These are phyloP conservation scores for Idaea dimidiata DNA, from an alignment of 2,888 invertebrate genomes.

Conservation along the genomic window DNA sequence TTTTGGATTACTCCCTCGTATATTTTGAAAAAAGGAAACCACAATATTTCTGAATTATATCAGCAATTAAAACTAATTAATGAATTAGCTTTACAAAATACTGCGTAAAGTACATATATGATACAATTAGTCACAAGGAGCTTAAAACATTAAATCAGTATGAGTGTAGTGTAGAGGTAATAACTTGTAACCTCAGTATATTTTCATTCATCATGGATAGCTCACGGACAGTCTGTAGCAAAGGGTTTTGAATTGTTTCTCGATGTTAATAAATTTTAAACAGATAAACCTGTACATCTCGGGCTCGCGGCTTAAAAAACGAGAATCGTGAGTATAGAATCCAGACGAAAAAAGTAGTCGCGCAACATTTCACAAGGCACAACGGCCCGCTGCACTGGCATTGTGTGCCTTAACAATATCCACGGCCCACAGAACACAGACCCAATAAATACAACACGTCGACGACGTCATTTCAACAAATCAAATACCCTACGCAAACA, in stretches of 20 bases:
- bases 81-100: no score
- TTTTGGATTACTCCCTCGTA: not conserved
- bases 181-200: conserved; percentile 58
- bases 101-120: not conserved
- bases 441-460: conserved; percentile 69
- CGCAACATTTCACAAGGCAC: conserved; percentile 80
- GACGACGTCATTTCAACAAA: conserved; percentile 69
- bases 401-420: conserved; percentile 79
- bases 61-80: not conserved
- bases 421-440: conserved; percentile 62
- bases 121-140: conserved; percentile 12
- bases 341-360: conserved; percentile 82
- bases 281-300: conserved; percentile 81
- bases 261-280: conserved; percentile 81
- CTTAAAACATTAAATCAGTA: conserved; percentile 35
- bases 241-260: conserved; percentile 79
- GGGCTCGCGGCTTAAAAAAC: conserved; percentile 77
- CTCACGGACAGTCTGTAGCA: conserved; percentile 69
- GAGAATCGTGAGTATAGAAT: conserved; percentile 76
- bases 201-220: conserved; percentile 72
- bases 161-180: conserved; percentile 40
- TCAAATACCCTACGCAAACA: conserved; percentile 69
- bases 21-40: not conserved
- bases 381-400: conserved; percentile 76
- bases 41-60: not conserved